Evolutionary conservation across 2,797 vertebrate genomes (phyloP).

Genomic region (Pitangus sulphuratus): DNA sequence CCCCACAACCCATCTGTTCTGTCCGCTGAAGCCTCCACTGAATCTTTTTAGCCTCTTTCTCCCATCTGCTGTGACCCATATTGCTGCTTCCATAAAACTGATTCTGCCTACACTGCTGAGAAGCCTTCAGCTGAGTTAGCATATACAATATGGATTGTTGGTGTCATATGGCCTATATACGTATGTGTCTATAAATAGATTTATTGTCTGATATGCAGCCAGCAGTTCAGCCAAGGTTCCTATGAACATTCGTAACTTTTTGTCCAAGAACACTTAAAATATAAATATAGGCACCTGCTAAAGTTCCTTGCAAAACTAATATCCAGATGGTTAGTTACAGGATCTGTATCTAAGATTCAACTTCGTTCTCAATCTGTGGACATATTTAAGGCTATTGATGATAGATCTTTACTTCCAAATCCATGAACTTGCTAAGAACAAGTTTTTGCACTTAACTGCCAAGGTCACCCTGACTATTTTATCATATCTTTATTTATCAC

Average conservation of each 20-base stretch:
- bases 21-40: constrained; percentile 51
- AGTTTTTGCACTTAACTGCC: not conserved
- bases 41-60: constrained; percentile 69
- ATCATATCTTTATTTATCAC: constrained; percentile 29
- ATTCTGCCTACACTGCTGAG: constrained; percentile 61
- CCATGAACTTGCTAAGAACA: not conserved
- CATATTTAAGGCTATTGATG: constrained; percentile 37
- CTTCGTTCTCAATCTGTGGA: constrained; percentile 29
- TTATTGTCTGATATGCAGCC: constrained; percentile 44
- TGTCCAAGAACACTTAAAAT: not conserved
- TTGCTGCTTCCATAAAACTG: constrained; percentile 62
- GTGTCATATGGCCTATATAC: constrained; percentile 63
- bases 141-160: constrained; percentile 60
- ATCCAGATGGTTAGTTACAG: constrained; percentile 35
- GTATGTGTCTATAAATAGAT: constrained; percentile 51
- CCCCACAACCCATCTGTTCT: constrained; percentile 65
- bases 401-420: constrained; percentile 4
- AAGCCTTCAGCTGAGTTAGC: constrained; percentile 64
- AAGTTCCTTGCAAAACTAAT: constrained; percentile 20
- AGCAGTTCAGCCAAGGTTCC: constrained; percentile 9
- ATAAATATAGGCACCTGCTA: constrained; percentile 16
- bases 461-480: constrained; percentile 10
- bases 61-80: constrained; percentile 72
- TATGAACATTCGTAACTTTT: constrained; percentile 23
- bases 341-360: constrained; percentile 9